Conservation (phyloP, 2,888 invertebrate genomes). For the Pinctada fucata region DNA sequence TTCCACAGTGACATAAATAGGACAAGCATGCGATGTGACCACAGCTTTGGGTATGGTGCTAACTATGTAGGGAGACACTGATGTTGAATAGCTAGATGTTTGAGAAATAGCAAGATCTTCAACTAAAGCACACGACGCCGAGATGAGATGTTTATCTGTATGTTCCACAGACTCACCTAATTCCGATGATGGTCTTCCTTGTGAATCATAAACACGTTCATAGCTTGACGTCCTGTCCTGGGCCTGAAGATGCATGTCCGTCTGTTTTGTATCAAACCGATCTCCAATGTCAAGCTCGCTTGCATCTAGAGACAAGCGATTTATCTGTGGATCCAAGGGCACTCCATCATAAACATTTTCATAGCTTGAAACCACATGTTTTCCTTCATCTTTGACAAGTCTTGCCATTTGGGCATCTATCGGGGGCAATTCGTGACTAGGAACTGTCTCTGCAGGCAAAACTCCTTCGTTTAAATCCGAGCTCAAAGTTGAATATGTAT, state of each 20-base stretch:
- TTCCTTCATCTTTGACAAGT: conserved; percentile 42
- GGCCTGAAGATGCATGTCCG: conserved; percentile 58
- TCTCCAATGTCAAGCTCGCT: conserved; percentile 70
- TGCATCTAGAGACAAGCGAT: conserved; percentile 58
- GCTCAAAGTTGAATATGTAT: not conserved
- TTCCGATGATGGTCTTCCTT: conserved; percentile 16
- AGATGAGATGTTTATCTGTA: too few relatives aligned
- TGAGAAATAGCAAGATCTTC: conserved; percentile 5
- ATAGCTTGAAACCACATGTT: conserved; percentile 59
- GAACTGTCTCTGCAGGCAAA: conserved; percentile 5
- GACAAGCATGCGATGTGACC: conserved; percentile 47
- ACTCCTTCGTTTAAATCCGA: conserved; percentile 7
- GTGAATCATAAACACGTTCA: conserved; percentile 67
- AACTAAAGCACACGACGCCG: conserved; percentile 45
- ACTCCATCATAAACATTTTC: conserved; percentile 67
- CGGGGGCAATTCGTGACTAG: conserved; percentile 38
- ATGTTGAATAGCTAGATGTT: not conserved
- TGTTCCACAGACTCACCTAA: conserved; percentile 10
- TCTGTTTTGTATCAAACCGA: conserved; percentile 68
- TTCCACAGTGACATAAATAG: conserved; percentile 68
- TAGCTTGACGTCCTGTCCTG: conserved; percentile 66
- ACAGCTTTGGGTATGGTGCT: not conserved
- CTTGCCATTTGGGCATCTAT: conserved; percentile 49
- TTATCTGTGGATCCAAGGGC: conserved; percentile 55
- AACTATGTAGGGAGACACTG: not conserved